Conservation (phyloP, 2,113 vertebrate species). For the Lepus americanus region DNA sequence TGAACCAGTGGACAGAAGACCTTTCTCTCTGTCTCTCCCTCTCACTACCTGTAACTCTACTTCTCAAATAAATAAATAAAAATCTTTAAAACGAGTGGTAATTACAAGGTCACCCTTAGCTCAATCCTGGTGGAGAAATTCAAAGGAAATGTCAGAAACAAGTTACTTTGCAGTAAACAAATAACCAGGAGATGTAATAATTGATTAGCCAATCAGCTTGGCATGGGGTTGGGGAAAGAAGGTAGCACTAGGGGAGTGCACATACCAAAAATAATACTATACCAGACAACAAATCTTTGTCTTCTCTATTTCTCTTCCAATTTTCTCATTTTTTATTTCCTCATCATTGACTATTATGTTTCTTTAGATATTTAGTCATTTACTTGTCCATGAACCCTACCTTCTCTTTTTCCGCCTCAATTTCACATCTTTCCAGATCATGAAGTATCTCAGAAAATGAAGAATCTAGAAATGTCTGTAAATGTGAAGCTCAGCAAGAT, state of each 20-base stretch:
- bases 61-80: too few species aligned
- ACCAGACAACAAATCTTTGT: neutral
- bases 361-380: neutral
- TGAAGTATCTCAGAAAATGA: constrained; percentile 23
- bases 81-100: neutral
- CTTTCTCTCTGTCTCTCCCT: too few species aligned
- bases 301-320: neutral
- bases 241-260: neutral
- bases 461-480: constrained; percentile 6
- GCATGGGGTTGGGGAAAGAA: neutral
- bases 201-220: neutral
- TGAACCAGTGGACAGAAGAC: too few species aligned
- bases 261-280: neutral
- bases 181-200: neutral
- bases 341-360: neutral
- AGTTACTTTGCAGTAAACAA: neutral
- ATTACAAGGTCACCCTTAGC: constrained; percentile 24
- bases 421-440: constrained; percentile 11
- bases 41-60: too few species aligned
- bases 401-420: constrained; percentile 5
- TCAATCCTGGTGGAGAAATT: constrained; percentile 28
- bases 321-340: constrained; percentile 24
- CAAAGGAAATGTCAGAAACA: constrained; percentile 40
- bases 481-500: neutral
- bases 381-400: neutral